Evolutionary conservation across 2,888 invertebrate species (phyloP), one percentile per base, ranked within the genome.

Genomic region (Polydrusus pterygomalis): DNA sequence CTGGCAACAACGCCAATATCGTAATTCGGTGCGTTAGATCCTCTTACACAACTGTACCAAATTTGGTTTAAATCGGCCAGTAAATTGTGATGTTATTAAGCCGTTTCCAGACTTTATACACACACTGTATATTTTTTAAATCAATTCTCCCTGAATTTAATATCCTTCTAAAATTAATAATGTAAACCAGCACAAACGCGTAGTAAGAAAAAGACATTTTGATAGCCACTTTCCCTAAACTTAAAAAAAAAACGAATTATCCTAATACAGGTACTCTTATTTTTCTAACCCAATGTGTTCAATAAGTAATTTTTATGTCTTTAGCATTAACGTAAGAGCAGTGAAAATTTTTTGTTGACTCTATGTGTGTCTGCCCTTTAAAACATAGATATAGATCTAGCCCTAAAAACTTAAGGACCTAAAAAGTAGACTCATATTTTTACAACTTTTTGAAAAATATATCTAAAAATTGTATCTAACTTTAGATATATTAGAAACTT

Each of bases 401-500:
- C 15, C 17, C 34, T 38, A 17, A 58, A 43, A 58, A 38, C n/a
- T n/a, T 58, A 60, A 38, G 40, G 18, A 63, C 47, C 20, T 25
- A 40, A 30, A 62, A 11, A 15, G 43, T 54, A 68, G 38, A 34
- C 18, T 20, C 54, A 68, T 68, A 68, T 68, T 68, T 68, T 68
- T 68, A 54, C 68, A 68, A 40, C 30, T 64, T 47, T 64, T 45
- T 45, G 64, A 62, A 47, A 45, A 63, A 47, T 47, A 63, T 30
- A 25, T 15, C 47, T 45, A 2, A 40, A 63, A 47, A 30, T n/a
- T 45, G 45, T 63, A 45, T n/a, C n/a, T 62, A n/a, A n/a, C 8
- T 13, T 18, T 63, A 63, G 20, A 63, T 17, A 63, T 62, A 64
- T 51, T 76, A 71, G 75, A 76, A 80, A 80, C 78, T 75, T 78